Percentiles rank a stretch among this genome's conserved stretches.
These are phyloP conservation scores for Sycophila texana DNA, from an alignment of 2,888 invertebrate genomes.

Conservation along the genomic window DNA sequence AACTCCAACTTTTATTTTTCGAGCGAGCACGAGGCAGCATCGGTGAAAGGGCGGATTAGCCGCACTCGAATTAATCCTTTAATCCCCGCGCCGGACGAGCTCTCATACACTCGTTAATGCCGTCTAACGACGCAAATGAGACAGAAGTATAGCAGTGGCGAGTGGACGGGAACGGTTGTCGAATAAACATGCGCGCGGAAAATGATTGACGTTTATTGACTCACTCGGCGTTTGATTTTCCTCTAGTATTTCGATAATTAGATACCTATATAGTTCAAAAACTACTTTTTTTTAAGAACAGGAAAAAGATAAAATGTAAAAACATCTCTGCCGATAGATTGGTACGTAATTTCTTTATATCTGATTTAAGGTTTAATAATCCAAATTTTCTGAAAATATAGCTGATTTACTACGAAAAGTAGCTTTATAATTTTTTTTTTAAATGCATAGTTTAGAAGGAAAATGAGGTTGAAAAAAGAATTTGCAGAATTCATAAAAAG, in stretches of 20 bases:
- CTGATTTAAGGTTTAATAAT: too few species aligned
- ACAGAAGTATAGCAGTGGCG: not conserved
- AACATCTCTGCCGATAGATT: too few species aligned
- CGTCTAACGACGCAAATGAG: slow-evolving; percentile 32
- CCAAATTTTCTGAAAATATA: too few species aligned
- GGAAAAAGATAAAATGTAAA: too few species aligned
- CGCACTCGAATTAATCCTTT: slow-evolving; percentile 50
- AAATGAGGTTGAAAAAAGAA: too few species aligned
- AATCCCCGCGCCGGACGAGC: slow-evolving; percentile 5
- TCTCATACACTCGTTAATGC: slow-evolving; percentile 36
- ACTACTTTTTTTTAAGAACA: not conserved
- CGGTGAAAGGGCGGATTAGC: slow-evolving; percentile 40
- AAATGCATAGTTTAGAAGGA: too few species aligned
- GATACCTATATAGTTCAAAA: not conserved
- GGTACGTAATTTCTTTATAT: too few species aligned
- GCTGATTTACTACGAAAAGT: too few species aligned
- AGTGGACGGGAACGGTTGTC: not conserved
- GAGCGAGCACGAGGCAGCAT: slow-evolving; percentile 1
- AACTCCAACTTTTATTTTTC: not conserved
- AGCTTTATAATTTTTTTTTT: too few species aligned
- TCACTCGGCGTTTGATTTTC: not conserved
- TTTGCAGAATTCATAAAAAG: too few species aligned
- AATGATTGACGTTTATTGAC: not conserved
- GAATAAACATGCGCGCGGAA: not conserved
- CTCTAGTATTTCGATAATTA: not conserved